Evolutionary conservation across 2,888 invertebrate genomes (phyloP), one percentile per base, ranked within the genome.

Genomic region (Campoplex nolae): DNA sequence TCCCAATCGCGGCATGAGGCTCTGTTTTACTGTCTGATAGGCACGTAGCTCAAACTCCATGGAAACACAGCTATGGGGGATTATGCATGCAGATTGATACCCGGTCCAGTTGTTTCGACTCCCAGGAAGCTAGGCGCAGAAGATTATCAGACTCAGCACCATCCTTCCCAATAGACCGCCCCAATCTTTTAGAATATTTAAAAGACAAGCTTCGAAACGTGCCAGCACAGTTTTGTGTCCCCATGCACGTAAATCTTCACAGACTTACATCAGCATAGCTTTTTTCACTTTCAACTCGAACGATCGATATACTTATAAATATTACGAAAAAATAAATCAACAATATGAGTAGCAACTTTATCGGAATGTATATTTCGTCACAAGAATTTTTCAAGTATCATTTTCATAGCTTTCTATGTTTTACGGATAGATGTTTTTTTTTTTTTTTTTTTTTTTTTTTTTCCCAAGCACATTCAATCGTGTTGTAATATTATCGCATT

Each of bases 41-140:
- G 18, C 80, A 54, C 77, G 73, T 67, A 35, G 56, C n/a, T 6
- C 11, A 32, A 16, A 18, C 65, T 58, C 13, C 28, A 51, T 54
- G 54, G 73, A 74, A 65, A 62, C 62, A 62, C 71, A 85, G 77
- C 85, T 84, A 83, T 76, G 74, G 18, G 70, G 74, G 86, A 89
- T 89, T 88, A 89, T 88, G 86, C 88, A 89, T 89, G 86, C 88
- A 89, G 85, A 88, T 89, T 88, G 86, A 89, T 88, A 89, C 88
- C 80, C 88, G 86, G 88, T 88, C 86, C 88, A 88, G 88, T 89
- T 89, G 88, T 86, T 87, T 88, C 84, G 85, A 83, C 80, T 86
- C 87, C 83, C 84, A 86, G 84, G 81, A 88, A 88, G 84, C 84
- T 86, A 83, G 75, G 38, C 86, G 75, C 45, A 70, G 67, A 58